phyloP scores from a whole-genome alignment of 2,113 vertebrate species.

The Tretioscincus oriximinensis region DNA sequence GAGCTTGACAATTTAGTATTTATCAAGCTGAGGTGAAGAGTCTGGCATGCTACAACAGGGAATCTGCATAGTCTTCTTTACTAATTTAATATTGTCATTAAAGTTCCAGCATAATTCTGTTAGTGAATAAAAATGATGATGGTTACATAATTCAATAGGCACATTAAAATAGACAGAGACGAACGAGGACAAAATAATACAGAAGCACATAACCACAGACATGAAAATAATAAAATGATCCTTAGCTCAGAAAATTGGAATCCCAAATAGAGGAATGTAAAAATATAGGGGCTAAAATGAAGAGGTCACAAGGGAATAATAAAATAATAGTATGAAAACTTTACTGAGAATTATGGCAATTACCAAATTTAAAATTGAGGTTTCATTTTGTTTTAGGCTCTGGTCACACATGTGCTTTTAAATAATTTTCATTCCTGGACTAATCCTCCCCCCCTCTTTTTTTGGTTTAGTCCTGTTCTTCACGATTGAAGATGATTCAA shows the following conservation, averaged over 20 bases:
- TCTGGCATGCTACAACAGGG: constrained; percentile 54
- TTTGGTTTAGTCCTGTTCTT: too few relatives aligned
- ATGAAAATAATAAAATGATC: constrained; percentile 27
- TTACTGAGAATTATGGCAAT: background rate
- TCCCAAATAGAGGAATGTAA: fast-evolving
- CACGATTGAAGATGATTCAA: too few relatives aligned
- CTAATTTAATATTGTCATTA: constrained; percentile 67
- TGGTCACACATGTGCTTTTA: too few relatives aligned
- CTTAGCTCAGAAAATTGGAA: constrained; percentile 22
- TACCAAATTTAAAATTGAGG: constrained; percentile 20
- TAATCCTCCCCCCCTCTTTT: too few relatives aligned
- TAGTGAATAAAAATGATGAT: constrained; percentile 55
- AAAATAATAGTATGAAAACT: constrained; percentile 15
- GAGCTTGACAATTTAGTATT: constrained; percentile 57
- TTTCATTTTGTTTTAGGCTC: background rate
- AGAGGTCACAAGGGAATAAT: constrained; percentile 23
- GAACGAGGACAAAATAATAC: constrained; percentile 34
- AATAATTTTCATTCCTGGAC: too few relatives aligned
- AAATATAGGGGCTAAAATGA: constrained; percentile 20
- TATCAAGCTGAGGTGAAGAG: constrained; percentile 61
- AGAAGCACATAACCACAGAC: constrained; percentile 5
- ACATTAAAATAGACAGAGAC: constrained; percentile 43
- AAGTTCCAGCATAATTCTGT: constrained; percentile 49
- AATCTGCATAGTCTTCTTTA: constrained; percentile 63
- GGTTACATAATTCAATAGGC: constrained; percentile 57